These are phyloP conservation scores for Anthophora plumipes DNA, from an alignment of 2,888 invertebrate species.

Conservation along the genomic window DNA sequence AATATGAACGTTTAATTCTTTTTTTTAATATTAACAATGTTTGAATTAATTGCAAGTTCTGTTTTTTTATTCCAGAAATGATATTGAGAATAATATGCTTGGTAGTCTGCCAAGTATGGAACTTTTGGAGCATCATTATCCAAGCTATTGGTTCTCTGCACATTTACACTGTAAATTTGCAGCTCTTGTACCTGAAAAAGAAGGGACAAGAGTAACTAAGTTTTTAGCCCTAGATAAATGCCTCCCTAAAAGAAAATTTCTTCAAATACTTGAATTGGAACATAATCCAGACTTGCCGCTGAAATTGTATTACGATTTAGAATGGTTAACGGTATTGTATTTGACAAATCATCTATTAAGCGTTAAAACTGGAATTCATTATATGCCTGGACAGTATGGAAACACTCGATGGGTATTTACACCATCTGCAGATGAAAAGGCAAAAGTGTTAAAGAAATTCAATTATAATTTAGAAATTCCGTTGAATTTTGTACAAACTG, in stretches of 20 bases:
- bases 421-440: slow-evolving; percentile 91
- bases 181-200: slow-evolving; percentile 90
- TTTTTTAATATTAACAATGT: neutral
- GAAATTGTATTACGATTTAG: slow-evolving; percentile 90
- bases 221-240: slow-evolving; percentile 99
- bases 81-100: slow-evolving; percentile 92
- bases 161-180: slow-evolving; percentile 98
- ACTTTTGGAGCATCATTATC: slow-evolving; percentile 92
- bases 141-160: slow-evolving; percentile 98
- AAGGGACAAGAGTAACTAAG: slow-evolving; percentile 87
- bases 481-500: slow-evolving; percentile 92
- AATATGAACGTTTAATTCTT: neutral
- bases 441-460: slow-evolving; percentile 88
- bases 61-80: slow-evolving; percentile 87
- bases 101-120: slow-evolving; percentile 95
- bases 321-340: slow-evolving; percentile 96
- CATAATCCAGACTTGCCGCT: slow-evolving; percentile 87
- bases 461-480: slow-evolving; percentile 89
- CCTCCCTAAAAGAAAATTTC: slow-evolving; percentile 93
- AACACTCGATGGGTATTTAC: slow-evolving; percentile 90
- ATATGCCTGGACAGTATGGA: slow-evolving; percentile 93
- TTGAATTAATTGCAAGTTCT: neutral
- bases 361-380: slow-evolving; percentile 89
- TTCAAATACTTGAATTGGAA: slow-evolving; percentile 92
- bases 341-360: slow-evolving; percentile 95